Conservation (phyloP, 1,140 invertebrate species). For the Drosophila micromelanica region DNA sequence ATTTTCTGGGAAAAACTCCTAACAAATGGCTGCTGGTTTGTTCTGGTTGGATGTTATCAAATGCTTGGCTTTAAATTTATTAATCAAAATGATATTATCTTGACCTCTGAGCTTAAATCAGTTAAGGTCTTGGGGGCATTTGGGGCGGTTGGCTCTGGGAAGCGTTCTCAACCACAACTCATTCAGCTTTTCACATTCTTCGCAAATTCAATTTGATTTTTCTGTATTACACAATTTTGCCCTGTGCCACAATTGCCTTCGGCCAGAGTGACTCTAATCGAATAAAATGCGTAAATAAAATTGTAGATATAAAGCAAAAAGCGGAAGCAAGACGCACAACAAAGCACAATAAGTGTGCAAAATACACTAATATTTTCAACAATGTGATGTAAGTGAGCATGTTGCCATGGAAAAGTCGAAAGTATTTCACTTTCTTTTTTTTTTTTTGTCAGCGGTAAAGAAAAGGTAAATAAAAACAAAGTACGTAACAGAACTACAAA, state of each 20-base stretch:
- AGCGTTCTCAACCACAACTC: slow-evolving; percentile 13
- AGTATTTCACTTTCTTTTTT: too few relatives aligned
- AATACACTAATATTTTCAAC: slow-evolving; percentile 51
- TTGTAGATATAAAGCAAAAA: slow-evolving; percentile 42
- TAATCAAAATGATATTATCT: slow-evolving; percentile 17
- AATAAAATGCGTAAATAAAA: slow-evolving; percentile 76
- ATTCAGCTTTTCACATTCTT: slow-evolving; percentile 49
- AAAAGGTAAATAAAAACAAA: slow-evolving; percentile 51
- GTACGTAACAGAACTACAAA: slow-evolving; percentile 11
- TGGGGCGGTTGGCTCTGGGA: neutral
- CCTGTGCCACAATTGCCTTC: slow-evolving; percentile 38
- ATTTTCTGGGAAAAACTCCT: neutral
- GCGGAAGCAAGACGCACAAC: slow-evolving; percentile 36
- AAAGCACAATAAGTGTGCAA: slow-evolving; percentile 37
- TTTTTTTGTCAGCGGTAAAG: slow-evolving; percentile 33
- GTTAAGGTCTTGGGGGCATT: slow-evolving; percentile 16
- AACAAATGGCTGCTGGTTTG: neutral
- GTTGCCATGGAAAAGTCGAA: slow-evolving; percentile 4
- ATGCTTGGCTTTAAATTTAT: slow-evolving; percentile 12
- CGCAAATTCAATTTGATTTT: slow-evolving; percentile 67
- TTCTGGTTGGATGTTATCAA: neutral
- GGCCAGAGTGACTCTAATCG: slow-evolving; percentile 56
- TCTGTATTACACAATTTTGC: slow-evolving; percentile 70
- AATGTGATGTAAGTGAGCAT: slow-evolving; percentile 9
- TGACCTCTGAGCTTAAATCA: neutral